Evolutionary conservation across 92 coral and sea anemone genomes (phyloP), one percentile per base, ranked within the genome.

Genomic region (Porites cylindrica): DNA sequence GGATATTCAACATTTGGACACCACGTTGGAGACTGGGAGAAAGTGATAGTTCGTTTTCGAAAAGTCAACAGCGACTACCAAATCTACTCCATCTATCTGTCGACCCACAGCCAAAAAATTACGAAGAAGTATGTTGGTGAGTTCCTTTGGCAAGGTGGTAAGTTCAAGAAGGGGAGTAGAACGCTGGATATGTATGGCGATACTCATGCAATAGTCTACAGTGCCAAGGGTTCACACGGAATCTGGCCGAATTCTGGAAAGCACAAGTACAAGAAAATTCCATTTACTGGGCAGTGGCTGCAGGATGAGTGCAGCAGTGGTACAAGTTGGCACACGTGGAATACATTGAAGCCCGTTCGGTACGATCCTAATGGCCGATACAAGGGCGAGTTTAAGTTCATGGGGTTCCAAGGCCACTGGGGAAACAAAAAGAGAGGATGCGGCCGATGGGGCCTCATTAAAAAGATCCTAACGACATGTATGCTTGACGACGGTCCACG

Each of bases 121-220:
- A 74, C 78, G n/a, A 74, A 74, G 7, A 21, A 74, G 78, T 51
- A 17, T 74, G 78, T 9, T 6, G 78, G 78, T 19, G 78, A 74
- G 24, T 74, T 74, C 32, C 78, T 74, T 18, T 74, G 78, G 78
- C 23, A 51, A 74, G 62, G 23, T 18, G 78, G 78, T 18, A n/a
- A 74, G 32, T 74, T 74, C 78, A 74, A 16, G 38, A 74, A 74
- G 78, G 78, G 78, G 23, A 21, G 78, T 74, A 13, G 14, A 74
- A 12, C 78, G 16, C 63, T 74, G 32, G 78, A 1, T 29, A 74
- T 74, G 78, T 18, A 74, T 74, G 50, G 29, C 3, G 78, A 65
- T 52, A 74, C 78, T n/a, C 78, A 74, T 17, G 78, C 65, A 74
- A 74, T 53, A 74, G 78, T 74, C 78, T 74, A 74, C 62, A 6